These are phyloP conservation scores for Nipponia nippon DNA, from an alignment of 2,113 vertebrate genomes.

Conservation along the genomic window DNA sequence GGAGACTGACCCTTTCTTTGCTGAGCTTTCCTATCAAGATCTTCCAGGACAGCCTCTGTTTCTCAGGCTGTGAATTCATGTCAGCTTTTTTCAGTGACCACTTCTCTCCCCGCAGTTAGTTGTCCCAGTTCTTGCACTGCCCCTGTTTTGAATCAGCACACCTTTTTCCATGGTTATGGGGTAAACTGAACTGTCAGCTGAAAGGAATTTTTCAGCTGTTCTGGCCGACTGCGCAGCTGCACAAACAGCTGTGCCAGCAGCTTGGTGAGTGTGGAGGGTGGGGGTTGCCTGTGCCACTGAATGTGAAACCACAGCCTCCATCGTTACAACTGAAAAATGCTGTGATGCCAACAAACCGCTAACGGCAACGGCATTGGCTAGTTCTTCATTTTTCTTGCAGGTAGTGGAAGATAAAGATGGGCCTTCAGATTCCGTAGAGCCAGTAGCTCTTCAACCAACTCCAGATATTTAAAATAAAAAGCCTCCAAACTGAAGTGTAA, in stretches of 20 bases:
- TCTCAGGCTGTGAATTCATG: not conserved
- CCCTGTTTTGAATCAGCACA: not conserved
- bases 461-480: not conserved
- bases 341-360: not conserved
- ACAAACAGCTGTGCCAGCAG: slow-evolving; percentile 1
- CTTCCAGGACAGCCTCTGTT: not conserved
- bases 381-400: not conserved
- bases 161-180: not conserved
- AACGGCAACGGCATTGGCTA: not conserved
- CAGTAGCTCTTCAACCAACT: not conserved
- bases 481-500: not conserved
- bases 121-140: not conserved
- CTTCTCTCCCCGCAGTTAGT: not conserved
- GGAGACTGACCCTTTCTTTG: not conserved
- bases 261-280: not conserved
- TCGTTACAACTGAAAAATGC: not conserved
- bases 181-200: not conserved
- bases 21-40: not conserved
- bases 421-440: not conserved
- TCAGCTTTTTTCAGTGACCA: not conserved
- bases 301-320: not conserved
- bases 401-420: not conserved
- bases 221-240: not conserved
- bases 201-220: slow-evolving; percentile 1
- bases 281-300: not conserved